Conservation (phyloP, 2,797 vertebrate genomes). For the Bovichtus diacanthus region DNA sequence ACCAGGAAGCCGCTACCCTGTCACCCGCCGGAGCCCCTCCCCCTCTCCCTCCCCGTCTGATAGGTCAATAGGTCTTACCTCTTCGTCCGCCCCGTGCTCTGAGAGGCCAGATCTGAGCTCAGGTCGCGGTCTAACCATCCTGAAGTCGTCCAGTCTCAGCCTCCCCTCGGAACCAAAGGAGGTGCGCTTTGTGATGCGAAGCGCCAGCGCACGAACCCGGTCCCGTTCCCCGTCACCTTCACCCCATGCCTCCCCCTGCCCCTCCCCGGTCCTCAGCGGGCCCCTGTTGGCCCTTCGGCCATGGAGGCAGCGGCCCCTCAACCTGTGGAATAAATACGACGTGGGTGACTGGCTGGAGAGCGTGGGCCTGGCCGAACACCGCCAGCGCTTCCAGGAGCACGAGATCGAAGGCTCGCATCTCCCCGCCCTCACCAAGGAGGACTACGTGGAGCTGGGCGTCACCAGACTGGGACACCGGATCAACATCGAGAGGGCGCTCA, state of each 20-base stretch:
- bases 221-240: conserved; percentile 90
- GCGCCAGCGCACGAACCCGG: conserved; percentile 94
- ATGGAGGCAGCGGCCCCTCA: conserved; percentile 96
- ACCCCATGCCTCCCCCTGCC: conserved; percentile 87
- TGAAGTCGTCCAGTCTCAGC: conserved; percentile 98
- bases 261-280: conserved; percentile 87
- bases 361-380: conserved; percentile 95
- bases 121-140: conserved; percentile 89
- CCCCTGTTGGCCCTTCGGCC: conserved; percentile 92
- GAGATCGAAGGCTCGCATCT: conserved; percentile 98
- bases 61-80: conserved; percentile 87
- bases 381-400: conserved; percentile 96
- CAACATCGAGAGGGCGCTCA: conserved; percentile 98
- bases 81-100: conserved; percentile 62
- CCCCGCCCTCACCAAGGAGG: conserved; percentile 97
- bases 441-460: conserved; percentile 97
- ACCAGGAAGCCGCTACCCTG: conserved; percentile 94
- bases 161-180: conserved; percentile 98
- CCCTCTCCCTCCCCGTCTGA: conserved; percentile 92
- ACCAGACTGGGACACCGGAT: conserved; percentile 97
- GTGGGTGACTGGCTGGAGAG: conserved; percentile 99
- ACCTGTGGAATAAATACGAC: conserved; percentile 97
- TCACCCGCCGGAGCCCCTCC: conserved; percentile 94
- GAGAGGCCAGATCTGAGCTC: conserved; percentile 78
- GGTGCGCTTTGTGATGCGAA: conserved; percentile 96